Evolutionary conservation across 1,140 invertebrate genomes (phyloP).

Genomic region (Drosophila pseudoananassae): DNA sequence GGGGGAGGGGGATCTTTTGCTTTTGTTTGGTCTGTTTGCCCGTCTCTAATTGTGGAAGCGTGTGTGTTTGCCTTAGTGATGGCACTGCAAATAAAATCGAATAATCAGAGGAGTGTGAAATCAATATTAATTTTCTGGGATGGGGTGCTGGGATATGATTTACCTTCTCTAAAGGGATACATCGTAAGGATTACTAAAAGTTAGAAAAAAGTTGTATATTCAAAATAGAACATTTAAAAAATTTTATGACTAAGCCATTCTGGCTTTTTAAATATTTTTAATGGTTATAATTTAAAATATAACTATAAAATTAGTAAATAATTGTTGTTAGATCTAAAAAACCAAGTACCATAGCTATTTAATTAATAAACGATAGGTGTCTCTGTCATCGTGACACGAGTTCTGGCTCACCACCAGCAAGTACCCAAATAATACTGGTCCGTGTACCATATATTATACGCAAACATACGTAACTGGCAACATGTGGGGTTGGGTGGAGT

Average conservation of each 20-base stretch:
- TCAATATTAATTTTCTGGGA: constrained; percentile 26
- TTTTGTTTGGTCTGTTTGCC: constrained; percentile 48
- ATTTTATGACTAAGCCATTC: too few relatives aligned
- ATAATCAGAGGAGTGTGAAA: constrained; percentile 13
- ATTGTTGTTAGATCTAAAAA: too few relatives aligned
- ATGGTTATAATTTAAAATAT: too few relatives aligned
- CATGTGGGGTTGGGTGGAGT: constrained; percentile 40
- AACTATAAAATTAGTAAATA: background rate
- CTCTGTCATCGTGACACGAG: constrained; percentile 25
- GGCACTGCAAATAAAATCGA: constrained; percentile 1
- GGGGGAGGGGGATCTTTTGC: constrained; percentile 5
- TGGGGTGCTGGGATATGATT: background rate
- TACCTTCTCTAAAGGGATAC: background rate
- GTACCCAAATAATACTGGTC: constrained; percentile 11
- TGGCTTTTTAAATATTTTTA: too few relatives aligned
- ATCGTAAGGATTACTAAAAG: too few relatives aligned
- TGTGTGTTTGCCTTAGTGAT: constrained; percentile 29
- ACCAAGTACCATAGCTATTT: too few relatives aligned
- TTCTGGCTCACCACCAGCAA: constrained; percentile 2
- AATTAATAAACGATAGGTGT: background rate
- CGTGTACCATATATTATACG: constrained; percentile 4
- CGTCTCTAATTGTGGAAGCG: constrained; percentile 38
- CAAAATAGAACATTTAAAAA: too few relatives aligned
- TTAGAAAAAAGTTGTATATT: too few relatives aligned
- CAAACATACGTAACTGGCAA: constrained; percentile 2